Evolutionary conservation across 2,888 invertebrate genomes (phyloP).

Genomic region (Tachina grossa): DNA sequence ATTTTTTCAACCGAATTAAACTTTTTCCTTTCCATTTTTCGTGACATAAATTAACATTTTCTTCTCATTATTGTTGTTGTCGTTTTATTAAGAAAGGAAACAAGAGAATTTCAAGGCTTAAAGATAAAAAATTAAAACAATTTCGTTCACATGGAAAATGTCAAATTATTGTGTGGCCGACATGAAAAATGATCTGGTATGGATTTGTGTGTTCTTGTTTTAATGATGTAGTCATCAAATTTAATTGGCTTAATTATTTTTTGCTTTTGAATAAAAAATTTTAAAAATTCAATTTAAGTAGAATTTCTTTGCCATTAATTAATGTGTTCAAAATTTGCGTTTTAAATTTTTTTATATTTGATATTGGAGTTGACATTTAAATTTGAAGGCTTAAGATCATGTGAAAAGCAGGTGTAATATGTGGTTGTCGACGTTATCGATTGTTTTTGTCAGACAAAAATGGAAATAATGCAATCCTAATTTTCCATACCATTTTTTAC

Average conservation of each 20-base stretch:
- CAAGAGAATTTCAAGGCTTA: background rate
- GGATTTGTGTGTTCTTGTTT: background rate
- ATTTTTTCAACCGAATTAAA: constrained; percentile 58
- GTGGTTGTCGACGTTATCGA: too few relatives aligned
- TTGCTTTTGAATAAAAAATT: background rate
- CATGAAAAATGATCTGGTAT: background rate
- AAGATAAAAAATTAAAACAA: constrained; percentile 42
- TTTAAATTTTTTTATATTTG: too few relatives aligned
- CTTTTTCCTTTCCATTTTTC: constrained; percentile 35
- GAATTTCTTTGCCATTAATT: too few relatives aligned
- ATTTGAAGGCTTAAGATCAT: too few relatives aligned
- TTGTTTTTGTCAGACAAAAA: too few relatives aligned
- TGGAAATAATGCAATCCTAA: too few relatives aligned
- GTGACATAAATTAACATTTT: constrained; percentile 46
- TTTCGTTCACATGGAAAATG: constrained; percentile 33
- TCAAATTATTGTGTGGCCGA: background rate
- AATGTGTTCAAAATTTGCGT: too few relatives aligned
- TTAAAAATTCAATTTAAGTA: too few relatives aligned
- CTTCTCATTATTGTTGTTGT: background rate
- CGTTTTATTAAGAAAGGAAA: background rate
- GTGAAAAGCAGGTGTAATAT: too few relatives aligned
- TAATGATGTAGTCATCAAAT: background rate
- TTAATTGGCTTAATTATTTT: constrained; percentile 51
- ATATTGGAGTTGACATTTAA: too few relatives aligned
- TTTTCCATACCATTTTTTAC: too few relatives aligned